Conservation (phyloP, 2,888 invertebrate genomes). For the Drosophila mulleri region DNA sequence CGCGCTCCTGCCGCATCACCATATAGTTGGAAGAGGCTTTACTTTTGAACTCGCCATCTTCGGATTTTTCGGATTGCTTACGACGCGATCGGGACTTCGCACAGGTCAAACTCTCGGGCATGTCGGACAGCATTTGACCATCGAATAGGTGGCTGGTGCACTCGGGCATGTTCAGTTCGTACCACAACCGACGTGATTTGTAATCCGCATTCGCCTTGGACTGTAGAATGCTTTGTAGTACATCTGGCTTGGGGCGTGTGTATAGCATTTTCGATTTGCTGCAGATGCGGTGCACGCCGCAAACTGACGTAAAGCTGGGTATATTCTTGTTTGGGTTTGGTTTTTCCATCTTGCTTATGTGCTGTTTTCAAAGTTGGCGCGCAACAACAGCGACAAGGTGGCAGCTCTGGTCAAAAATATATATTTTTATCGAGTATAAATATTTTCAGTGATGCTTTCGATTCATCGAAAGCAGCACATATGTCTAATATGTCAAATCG, state of each 20-base stretch:
- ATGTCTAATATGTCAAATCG: constrained; percentile 33
- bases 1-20: constrained; percentile 90
- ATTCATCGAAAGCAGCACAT: constrained; percentile 53
- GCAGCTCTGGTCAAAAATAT: constrained; percentile 38
- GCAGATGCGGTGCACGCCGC: constrained; percentile 72
- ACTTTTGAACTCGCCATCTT: constrained; percentile 74
- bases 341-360: constrained; percentile 42
- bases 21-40: constrained; percentile 88
- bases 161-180: constrained; percentile 84
- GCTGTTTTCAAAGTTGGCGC: constrained; percentile 39
- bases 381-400: constrained; percentile 21
- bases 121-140: constrained; percentile 86
- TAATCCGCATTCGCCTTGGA: constrained; percentile 84
- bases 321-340: constrained; percentile 68
- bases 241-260: constrained; percentile 81
- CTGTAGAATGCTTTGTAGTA: constrained; percentile 76
- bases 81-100: constrained; percentile 57
- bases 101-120: constrained; percentile 87
- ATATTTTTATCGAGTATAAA: constrained; percentile 30
- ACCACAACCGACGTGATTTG: constrained; percentile 83
- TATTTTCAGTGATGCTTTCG: constrained; percentile 37
- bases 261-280: constrained; percentile 77
- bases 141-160: constrained; percentile 81
- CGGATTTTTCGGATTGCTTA: constrained; percentile 71
- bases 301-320: constrained; percentile 67